Conservation (phyloP, 1,140 invertebrate genomes). For the Drosophila trapezifrons region DNA sequence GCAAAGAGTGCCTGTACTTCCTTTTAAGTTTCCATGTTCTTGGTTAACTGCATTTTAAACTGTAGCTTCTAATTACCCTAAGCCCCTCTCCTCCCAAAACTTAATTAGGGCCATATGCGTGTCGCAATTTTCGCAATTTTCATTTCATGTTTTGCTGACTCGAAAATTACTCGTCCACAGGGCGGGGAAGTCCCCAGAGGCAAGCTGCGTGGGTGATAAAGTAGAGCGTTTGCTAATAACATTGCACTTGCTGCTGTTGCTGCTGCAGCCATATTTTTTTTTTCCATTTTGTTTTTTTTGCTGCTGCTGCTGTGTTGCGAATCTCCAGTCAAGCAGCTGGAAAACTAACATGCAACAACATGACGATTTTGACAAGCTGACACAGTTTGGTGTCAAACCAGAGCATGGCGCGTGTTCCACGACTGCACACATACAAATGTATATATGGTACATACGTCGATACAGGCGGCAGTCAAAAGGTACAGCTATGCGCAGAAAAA, state of each 20-base stretch:
- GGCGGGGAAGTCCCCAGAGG: conserved; percentile 5
- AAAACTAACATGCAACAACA: conserved; percentile 79
- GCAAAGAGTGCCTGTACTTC: neutral
- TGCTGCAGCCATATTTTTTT: conserved; percentile 5
- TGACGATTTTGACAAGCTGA: conserved; percentile 81
- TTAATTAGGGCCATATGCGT: conserved; percentile 31
- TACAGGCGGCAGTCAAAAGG: neutral
- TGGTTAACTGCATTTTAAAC: conserved; percentile 12
- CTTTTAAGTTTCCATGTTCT: neutral
- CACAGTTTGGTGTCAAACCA: conserved; percentile 79
- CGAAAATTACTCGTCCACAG: conserved; percentile 24
- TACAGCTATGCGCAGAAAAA: neutral
- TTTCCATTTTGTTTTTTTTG: conserved; percentile 5
- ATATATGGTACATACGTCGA: conserved; percentile 10
- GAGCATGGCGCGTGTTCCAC: conserved; percentile 48
- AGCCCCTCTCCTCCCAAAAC: neutral
- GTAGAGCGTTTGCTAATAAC: conserved; percentile 53
- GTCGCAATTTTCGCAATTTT: conserved; percentile 24
- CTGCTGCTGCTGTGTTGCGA: conserved; percentile 31
- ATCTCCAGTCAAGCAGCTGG: conserved; percentile 69
- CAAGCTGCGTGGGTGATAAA: conserved; percentile 29
- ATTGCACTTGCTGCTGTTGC: conserved; percentile 41
- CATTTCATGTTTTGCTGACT: conserved; percentile 24
- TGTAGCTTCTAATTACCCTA: conserved; percentile 15
- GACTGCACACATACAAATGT: conserved; percentile 16